Base-by-base conservation (phyloP, 2,888 invertebrate genomes). In the Nomada fabriciana region DNA sequence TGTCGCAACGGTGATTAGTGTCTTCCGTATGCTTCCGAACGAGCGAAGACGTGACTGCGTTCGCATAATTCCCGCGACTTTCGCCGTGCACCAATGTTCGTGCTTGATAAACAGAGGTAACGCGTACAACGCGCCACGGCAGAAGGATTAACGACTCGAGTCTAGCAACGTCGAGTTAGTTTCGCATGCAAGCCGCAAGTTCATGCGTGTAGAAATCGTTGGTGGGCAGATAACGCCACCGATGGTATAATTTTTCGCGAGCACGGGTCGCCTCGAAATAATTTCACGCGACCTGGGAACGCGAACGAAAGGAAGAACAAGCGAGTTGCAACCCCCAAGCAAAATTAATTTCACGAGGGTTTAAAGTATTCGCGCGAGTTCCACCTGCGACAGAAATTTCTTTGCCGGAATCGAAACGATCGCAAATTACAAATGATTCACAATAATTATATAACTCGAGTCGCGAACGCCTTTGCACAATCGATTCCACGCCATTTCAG, bases 71-170 rank as follows among this genome's bases (percentile, higher is more conserved):
- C 36, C 47, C 23, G 13, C 23, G 29, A 74, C 29, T 60, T 77
- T 65, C 52, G 43, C 36, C 25, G 29, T 55, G 25, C 61, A 55
- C 70, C 18, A 25, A 47, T 23, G 76, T 47, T 42, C 47, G 5
- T 5, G 61, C 13, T 63, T 50, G 55, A 69, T 70, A 52, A 69
- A 79, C 50, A 59, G 42, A 20, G 11, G 47, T 13, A 36, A 13
- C 13, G 23, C 47, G 9, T 50, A 50, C 63, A 42, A 43, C 20
- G 11, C 55, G 50, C 25, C 42, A 73, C 43, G 18, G 15, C 29
- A 47, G 10, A 20, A 43, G 57, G 59, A 50, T 73, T 77, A 74
- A 67, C 65, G 36, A 65, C 55, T 20, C 47, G 70, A 23, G 59
- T 42, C 60, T 15, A 60, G 61, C 61, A 20, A 15, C 42, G 53